Evolutionary conservation across 2,113 vertebrate species (phyloP), one percentile per base, ranked within the genome.

Genomic region (Gila orcuttii): DNA sequence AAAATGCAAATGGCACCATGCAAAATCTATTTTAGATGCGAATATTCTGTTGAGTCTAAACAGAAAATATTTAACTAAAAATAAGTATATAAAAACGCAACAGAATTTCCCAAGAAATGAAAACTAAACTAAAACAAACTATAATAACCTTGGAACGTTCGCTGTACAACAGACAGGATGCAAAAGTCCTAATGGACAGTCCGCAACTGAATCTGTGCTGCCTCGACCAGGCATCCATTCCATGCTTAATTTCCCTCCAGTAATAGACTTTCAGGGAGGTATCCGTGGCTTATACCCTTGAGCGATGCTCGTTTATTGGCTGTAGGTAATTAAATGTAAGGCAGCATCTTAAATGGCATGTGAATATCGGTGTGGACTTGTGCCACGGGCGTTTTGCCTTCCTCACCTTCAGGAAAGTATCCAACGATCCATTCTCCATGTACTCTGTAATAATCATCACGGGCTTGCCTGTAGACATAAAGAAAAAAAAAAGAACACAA

Each of bases 371-470:
- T 57, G 50, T 83, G 82, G 81, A 83, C 31, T 57, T 36, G 66
- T 73, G 68, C 82, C 50, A 45, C 0, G 31, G 21, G 50, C 23
- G 8, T 59, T 74, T 83, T 73, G 47, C 66, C 68, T 57, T 60
- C 86, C 96, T 96, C 90, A 99, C 97, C 97, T 98, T 97, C 88
- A 99, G 94, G 93, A 99, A 99, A 86, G 97, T 97, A 93, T 99
- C 97, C 94, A 99, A 93, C 15, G 98, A 98, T 79, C 97, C 98
- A 0, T 99, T 99, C 92, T 99, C 98, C 98, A 99, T 99, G 94
- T 97, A 99, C 87, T 99, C 98, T 0, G 98, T 99, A 92, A 99
- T 97, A 92, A 99, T 99, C 98, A 99, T 99, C 92, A 99, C 98
- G 0, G 97, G 98, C 84, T 98, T 96, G 86, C 97, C 95, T 96